Percentiles rank a stretch among this genome's conserved stretches.
Evolutionary conservation across 1,140 invertebrate genomes (phyloP).

Genomic region (Radopholus similis): DNA sequence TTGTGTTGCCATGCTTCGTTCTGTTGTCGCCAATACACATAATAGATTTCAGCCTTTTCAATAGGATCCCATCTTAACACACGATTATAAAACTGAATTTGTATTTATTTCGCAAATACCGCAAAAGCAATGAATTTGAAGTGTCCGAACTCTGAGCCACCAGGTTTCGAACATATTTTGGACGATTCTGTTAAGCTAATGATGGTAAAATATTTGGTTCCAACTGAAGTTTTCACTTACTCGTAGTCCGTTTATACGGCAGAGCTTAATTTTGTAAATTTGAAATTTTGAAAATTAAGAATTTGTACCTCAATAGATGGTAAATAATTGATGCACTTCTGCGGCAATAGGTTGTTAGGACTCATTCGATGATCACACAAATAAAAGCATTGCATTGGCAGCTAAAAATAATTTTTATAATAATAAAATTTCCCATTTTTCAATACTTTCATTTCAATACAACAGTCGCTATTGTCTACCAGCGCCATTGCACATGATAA

Average conservation of each 20-base stretch:
- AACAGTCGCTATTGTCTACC: constrained; percentile 14
- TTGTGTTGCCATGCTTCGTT: background rate
- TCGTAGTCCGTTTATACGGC: too few species aligned
- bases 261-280: too few species aligned
- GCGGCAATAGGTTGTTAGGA: constrained; percentile 8
- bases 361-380: constrained; percentile 2
- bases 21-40: constrained; percentile 15
- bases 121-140: too few species aligned
- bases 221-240: background rate
- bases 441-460: constrained; percentile 3
- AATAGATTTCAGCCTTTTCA: constrained; percentile 13
- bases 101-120: too few species aligned
- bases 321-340: background rate
- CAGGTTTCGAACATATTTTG: background rate
- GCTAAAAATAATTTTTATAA: constrained; percentile 1
- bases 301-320: background rate
- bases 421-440: background rate
- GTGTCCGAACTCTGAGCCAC: background rate
- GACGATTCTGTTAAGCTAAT: constrained; percentile 9
- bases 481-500: constrained; percentile 13
- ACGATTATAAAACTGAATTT: too few species aligned
- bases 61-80: too few species aligned
- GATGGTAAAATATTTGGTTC: background rate
- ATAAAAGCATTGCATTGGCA: constrained; percentile 15
- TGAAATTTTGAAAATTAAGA: too few species aligned